These are phyloP conservation scores for Mechanitis mazaeus DNA, from an alignment of 2,888 invertebrate genomes.

Conservation along the genomic window DNA sequence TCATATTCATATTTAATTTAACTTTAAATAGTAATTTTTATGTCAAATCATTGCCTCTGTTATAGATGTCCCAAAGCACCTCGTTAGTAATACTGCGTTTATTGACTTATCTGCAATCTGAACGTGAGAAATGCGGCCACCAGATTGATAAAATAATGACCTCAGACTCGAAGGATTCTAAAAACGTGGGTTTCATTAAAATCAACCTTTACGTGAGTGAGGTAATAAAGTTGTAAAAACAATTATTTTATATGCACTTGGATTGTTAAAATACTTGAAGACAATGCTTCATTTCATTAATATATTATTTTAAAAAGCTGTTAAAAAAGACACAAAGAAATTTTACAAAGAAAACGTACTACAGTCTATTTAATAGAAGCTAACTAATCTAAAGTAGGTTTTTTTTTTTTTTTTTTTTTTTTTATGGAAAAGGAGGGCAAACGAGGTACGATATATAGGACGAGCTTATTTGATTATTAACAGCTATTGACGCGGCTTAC, in stretches of 20 bases:
- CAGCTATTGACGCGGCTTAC: background rate
- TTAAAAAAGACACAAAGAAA: no score
- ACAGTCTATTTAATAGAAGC: background rate
- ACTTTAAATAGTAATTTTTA: no score
- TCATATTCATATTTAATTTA: no score
- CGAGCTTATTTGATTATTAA: background rate
- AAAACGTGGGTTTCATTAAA: slow-evolving; percentile 9
- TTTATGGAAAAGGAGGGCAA: no score
- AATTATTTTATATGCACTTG: slow-evolving; percentile 8
- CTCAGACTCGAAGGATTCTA: slow-evolving; percentile 9
- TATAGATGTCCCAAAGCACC: slow-evolving; percentile 14
- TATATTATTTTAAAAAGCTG: no score
- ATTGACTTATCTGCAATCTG: slow-evolving; percentile 26
- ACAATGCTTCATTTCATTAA: no score
- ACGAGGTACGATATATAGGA: background rate
- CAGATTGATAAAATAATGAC: slow-evolving; percentile 18
- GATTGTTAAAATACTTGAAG: no score
- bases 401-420: no score
- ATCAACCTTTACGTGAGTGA: no score
- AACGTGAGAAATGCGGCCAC: slow-evolving; percentile 22
- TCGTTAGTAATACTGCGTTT: slow-evolving; percentile 22
- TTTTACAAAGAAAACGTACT: background rate
- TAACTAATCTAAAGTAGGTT: no score
- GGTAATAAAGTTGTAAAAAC: background rate
- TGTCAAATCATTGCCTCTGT: background rate